Percentiles rank a stretch among this genome's conserved stretches.
Evolutionary conservation across 2,113 vertebrate species (phyloP).

Genomic region (Sialia sialis): DNA sequence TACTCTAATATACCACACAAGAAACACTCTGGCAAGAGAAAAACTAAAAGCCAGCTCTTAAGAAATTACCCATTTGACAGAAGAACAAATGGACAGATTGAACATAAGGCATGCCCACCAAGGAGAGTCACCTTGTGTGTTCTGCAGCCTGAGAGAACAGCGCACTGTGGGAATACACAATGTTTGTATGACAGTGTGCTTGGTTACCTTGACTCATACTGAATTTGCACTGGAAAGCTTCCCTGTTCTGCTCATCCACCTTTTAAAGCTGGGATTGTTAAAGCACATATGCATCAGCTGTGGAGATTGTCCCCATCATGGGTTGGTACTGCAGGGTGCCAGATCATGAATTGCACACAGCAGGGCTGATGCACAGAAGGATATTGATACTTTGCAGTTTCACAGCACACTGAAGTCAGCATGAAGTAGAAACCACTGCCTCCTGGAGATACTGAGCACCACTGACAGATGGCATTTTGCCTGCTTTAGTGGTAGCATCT

Average conservation of each 20-base stretch:
- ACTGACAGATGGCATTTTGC: background rate
- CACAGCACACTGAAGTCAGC: background rate
- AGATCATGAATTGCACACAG: background rate
- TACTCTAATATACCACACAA: background rate
- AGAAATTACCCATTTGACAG: background rate
- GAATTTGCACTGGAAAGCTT: background rate
- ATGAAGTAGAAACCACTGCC: background rate
- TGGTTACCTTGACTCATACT: background rate
- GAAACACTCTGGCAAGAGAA: background rate
- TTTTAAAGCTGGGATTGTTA: background rate
- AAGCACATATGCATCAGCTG: background rate
- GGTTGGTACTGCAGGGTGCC: background rate
- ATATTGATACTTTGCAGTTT: background rate
- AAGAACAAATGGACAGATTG: background rate
- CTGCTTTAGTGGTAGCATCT: background rate
- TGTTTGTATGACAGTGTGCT: background rate
- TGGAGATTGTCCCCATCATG: background rate
- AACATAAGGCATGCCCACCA: background rate
- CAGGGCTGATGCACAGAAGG: background rate
- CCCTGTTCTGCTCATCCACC: background rate
- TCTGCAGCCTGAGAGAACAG: background rate
- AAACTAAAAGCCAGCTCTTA: background rate
- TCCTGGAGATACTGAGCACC: background rate
- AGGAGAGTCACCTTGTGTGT: background rate
- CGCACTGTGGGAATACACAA: rapidly evolving